phyloP scores from a whole-genome alignment of 35 echinoderm and acorn worm species.

The Hemicentrotus pulcherrimus region DNA sequence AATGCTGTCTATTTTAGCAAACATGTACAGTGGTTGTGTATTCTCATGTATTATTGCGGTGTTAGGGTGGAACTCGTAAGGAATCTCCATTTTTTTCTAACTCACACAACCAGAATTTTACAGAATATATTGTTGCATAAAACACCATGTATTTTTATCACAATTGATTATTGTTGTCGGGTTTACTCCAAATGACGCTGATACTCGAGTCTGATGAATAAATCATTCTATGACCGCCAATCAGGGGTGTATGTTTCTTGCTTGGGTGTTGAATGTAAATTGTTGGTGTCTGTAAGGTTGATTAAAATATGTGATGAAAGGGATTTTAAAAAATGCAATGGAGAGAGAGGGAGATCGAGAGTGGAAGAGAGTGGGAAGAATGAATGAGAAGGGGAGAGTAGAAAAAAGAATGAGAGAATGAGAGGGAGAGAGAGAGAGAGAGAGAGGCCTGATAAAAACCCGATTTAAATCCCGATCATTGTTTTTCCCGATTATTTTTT shows the following conservation, averaged over 20 bases:
- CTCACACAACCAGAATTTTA: neutral
- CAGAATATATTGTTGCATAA: neutral
- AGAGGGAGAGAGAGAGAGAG: neutral
- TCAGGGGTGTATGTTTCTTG: neutral
- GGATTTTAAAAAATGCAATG: no score
- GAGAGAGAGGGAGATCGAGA: no score
- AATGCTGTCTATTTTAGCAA: slow-evolving; percentile 27
- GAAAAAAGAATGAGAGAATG: neutral
- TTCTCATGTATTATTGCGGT: neutral
- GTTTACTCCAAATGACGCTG: neutral
- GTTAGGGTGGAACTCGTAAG: neutral
- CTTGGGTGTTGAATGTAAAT: neutral
- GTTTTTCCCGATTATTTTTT: no score
- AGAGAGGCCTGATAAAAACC: no score
- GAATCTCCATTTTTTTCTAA: neutral
- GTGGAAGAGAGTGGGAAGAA: no score
- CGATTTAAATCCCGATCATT: no score
- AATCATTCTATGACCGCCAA: neutral
- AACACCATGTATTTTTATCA: neutral
- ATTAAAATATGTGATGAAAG: no score
- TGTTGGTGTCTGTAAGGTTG: no score
- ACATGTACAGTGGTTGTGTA: neutral
- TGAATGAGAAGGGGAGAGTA: neutral
- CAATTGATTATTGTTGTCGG: neutral
- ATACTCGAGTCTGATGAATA: neutral